Evolutionary conservation across 2,113 vertebrate species (phyloP), one percentile per base, ranked within the genome.

Genomic region (Reinhardtius hippoglossoides): DNA sequence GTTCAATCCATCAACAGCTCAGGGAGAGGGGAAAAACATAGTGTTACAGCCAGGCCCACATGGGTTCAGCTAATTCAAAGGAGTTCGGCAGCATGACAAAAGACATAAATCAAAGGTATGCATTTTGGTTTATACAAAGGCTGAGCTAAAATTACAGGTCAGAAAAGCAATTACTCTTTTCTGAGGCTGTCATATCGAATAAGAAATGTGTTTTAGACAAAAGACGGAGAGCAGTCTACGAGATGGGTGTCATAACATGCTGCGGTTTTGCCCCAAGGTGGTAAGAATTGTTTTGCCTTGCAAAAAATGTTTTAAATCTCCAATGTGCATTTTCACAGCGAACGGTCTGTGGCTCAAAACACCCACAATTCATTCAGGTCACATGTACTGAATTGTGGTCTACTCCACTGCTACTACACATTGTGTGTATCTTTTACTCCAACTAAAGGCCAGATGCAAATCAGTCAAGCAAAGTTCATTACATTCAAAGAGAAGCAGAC

Each of bases 111-210:
- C 84, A 88, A 77, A 88, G 70, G 71, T 81, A 84, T 86, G 85
- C 83, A 88, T 85, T 89, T 87, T 92, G 83, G 85, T 89, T 92
- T 90, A 86, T 74, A 86, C 88, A 92, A 88, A 88, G 81, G 63
- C 87, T 79, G 87, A 83, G 85, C 82, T 82, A 89, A 90, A 93
- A 94, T 92, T 93, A 84, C 85, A 93, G 91, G 89, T 90, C 92
- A 93, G 81, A 87, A 89, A 94, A 92, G 92, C 90, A 93, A 94
- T 94, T 92, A 93, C 91, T 89, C 84, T 91, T 88, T 88, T 89
- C 85, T 93, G 75, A 84, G 87, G 89, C 89, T 92, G 87, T 92
- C 91, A 92, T 88, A 88, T 86, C 71, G 60, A 90, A 93, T 93
- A 88, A 88, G 83, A 91, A 89, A 89, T 91, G 86, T 85, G 78